Base-by-base conservation (phyloP, 2,113 vertebrate species). In the Dipodomys merriami region DNA sequence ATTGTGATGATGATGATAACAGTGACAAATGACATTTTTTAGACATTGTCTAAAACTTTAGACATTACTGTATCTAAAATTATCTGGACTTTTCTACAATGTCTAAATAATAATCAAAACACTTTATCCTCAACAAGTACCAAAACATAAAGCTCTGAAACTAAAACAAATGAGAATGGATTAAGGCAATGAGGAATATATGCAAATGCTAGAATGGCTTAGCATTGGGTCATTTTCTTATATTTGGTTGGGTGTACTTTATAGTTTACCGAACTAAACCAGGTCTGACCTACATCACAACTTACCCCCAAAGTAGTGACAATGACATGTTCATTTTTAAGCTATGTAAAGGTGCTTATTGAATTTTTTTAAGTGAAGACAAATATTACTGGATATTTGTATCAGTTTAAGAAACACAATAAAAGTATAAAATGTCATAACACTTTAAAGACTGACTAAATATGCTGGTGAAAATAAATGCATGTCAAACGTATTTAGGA, bases 91-190 rank as follows among this genome's bases (percentile, higher is more conserved):
- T 80, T 83, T 57, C 4, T 30, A 49, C 68, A 92, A 46, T 90
- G 11, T 94, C 95, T 86, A 25, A 7, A 11, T 76, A 72, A 73
- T 78, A 86, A 44, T 88, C 53, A 93, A 91, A 89, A 90, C 86
- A 23, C 39, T 22, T 88, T 39, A 67, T 78, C 68, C 49, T 89
- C 35, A 90, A 9, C 39, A 39, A n/a, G 20, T 80, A 13, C 83
- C 76, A 77, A 62, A 92, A 88, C 93, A 25, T 68, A 35, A 62
- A 81, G 73, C 22, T 88, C 13, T 39, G 39, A 93, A 60, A 27
- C 77, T 95, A 96, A 83, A 93, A 94, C 90, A 39, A 39, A 77
- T 92, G 78, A 85, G 18, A 35, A 9, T 84, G 80, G 16, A 27
- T 60, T 83, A 79, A 25, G 64, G 69, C 46, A 76, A 79, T 88